phyloP scores from a whole-genome alignment of 2,888 invertebrate species.

The Troglohyphantes excavatus region DNA sequence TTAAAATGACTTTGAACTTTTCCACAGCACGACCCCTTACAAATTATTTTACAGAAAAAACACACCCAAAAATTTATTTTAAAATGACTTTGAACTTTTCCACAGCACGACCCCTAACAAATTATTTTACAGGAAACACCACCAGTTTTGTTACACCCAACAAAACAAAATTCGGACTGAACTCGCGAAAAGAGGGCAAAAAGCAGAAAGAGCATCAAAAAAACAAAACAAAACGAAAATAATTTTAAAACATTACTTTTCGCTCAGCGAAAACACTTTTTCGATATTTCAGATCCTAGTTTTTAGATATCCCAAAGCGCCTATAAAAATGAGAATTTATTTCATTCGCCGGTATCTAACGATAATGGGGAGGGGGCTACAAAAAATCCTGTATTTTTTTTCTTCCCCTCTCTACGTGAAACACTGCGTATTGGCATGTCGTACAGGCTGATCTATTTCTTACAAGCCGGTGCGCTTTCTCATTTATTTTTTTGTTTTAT shows the following conservation, averaged over 20 bases:
- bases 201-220: slow-evolving; percentile 20
- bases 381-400: slow-evolving; percentile 51
- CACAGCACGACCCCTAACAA: too few species aligned
- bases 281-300: slow-evolving; percentile 77
- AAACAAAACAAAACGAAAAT: slow-evolving; percentile 62
- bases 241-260: slow-evolving; percentile 77
- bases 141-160: too few species aligned
- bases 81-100: too few species aligned
- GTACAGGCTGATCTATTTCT: slow-evolving; percentile 72
- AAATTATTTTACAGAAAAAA: too few species aligned
- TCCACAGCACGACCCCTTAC: too few species aligned
- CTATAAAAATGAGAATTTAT: slow-evolving; percentile 78
- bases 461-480: slow-evolving; percentile 42
- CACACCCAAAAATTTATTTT: too few species aligned
- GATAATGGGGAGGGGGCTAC: slow-evolving; percentile 64
- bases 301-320: slow-evolving; percentile 76
- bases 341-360: slow-evolving; percentile 73
- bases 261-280: slow-evolving; percentile 75
- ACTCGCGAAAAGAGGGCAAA: slow-evolving; percentile 2
- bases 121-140: too few species aligned
- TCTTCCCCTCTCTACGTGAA: slow-evolving; percentile 37
- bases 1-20: too few species aligned
- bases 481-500: slow-evolving; percentile 38
- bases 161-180: neutral
- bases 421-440: slow-evolving; percentile 75